Base-by-base conservation (phyloP, 2,797 vertebrate species). In the Micromesistius poutassou region DNA sequence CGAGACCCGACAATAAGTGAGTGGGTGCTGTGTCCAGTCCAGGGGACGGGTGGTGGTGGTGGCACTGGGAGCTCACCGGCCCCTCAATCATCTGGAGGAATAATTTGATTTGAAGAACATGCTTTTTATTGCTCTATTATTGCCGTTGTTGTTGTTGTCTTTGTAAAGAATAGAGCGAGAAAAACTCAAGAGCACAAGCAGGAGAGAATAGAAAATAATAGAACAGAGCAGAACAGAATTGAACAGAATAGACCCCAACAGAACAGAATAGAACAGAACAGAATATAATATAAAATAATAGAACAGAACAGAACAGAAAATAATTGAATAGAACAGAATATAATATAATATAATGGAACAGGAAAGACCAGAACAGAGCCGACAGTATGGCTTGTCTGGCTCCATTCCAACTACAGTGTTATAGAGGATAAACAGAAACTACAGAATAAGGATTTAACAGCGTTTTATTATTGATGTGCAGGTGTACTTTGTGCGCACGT, bases 11-110 rank as follows among this genome's bases (percentile, higher is more conserved):
- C 79, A 9, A 2, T 84, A 71, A 83, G 80, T 85, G 84, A 82
- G 78, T 77, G 77, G 71, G 77, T 82, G 81, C 89, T 85, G 78
- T 42, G 30, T 73, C 77, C 16, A 33, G 71, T 90, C 83, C 81
- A 83, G 73, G 77, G 33, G 36, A 46, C 42, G 16, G 42, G 12
- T 16, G 50, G 50, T 19, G 50, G 2, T 13, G 12, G 42, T 4
- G 10, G 42, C 2, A 46, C 42, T 14, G 42, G 13, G 12, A 19
- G 50, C 16, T 55, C 16, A 22, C 14, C 50, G 19, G 16, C 50
- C 22, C 22, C 55, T 1, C 22, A 62, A 62, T 62, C n/a, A 25
- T 62, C 55, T 19, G 3, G 46, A 62, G n/a, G 55, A 62, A 62
- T 62, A 62, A 62, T 62, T 62, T 1, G 55, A 25, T 7, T 62